These are phyloP conservation scores for Zaprionus capensis DNA, from an alignment of 1,140 invertebrate species.

Conservation along the genomic window DNA sequence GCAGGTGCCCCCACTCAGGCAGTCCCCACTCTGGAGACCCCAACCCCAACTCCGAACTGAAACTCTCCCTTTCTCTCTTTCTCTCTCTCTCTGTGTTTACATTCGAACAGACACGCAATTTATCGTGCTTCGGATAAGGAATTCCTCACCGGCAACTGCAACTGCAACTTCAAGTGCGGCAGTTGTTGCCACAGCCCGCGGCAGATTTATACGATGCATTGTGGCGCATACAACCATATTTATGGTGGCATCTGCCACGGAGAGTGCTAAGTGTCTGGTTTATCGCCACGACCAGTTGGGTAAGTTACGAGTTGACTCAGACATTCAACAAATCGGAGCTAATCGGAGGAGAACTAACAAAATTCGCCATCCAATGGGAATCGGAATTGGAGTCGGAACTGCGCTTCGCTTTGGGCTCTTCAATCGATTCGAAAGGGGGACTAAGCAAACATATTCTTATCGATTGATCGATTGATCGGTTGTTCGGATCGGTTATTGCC, in stretches of 20 bases:
- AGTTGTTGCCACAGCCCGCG: neutral
- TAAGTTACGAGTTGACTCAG: slow-evolving; percentile 12
- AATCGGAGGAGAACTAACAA: neutral
- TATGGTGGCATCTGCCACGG: slow-evolving; percentile 32
- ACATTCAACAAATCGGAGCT: neutral
- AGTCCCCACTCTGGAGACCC: neutral
- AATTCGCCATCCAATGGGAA: neutral
- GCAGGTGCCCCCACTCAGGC: neutral
- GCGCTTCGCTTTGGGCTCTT: neutral
- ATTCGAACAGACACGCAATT: slow-evolving; percentile 44
- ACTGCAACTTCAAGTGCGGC: slow-evolving; percentile 8
- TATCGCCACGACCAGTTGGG: slow-evolving; percentile 5
- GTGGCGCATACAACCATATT: slow-evolving; percentile 17
- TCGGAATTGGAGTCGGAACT: neutral
- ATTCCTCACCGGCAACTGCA: slow-evolving; percentile 13
- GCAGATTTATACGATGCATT: slow-evolving; percentile 24
- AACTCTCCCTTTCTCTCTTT: neutral
- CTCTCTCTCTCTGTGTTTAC: slow-evolving; percentile 21
- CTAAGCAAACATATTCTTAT: slow-evolving; percentile 7
- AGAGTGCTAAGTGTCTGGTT: slow-evolving; percentile 36
- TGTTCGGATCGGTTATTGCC: neutral
- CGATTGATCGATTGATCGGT: neutral
- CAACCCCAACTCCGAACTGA: neutral
- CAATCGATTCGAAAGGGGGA: neutral
- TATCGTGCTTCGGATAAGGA: slow-evolving; percentile 20